Percentiles rank a stretch among this genome's conserved stretches.
Evolutionary conservation across 1,140 invertebrate genomes (phyloP).

Genomic region (Steinernema khuongi): DNA sequence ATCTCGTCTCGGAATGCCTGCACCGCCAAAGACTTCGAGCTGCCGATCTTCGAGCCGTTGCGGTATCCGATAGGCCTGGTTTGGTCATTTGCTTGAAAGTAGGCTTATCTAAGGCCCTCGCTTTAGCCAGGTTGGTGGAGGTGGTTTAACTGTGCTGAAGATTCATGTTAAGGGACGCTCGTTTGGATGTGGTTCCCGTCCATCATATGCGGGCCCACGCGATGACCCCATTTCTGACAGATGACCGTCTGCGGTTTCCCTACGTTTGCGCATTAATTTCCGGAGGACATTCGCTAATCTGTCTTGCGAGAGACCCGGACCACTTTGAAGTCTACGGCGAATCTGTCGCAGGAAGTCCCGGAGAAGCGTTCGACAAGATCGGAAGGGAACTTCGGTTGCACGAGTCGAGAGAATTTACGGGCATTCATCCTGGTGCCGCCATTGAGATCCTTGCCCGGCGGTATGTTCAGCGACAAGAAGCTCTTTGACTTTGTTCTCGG

Average conservation of each 20-base stretch:
- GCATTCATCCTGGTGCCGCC: slow-evolving; percentile 31
- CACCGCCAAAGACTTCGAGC: neutral
- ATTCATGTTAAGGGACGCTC: neutral
- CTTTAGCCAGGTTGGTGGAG: neutral
- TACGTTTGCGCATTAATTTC: slow-evolving; percentile 43
- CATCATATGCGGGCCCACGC: slow-evolving; percentile 1
- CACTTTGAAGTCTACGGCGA: slow-evolving; percentile 37
- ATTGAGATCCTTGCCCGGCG: slow-evolving; percentile 36
- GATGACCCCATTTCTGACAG: slow-evolving; percentile 3
- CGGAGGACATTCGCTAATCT: slow-evolving; percentile 38
- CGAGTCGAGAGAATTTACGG: neutral
- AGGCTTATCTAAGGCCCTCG: neutral
- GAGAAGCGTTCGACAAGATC: slow-evolving; percentile 36
- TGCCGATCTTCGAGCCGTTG: neutral
- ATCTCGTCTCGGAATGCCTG: neutral
- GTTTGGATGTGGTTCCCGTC: neutral
- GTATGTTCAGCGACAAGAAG: slow-evolving; percentile 23
- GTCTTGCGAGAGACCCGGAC: slow-evolving; percentile 21
- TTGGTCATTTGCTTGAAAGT: neutral
- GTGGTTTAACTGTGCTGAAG: neutral
- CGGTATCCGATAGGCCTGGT: neutral
- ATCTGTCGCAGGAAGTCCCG: slow-evolving; percentile 22
- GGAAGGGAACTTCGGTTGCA: slow-evolving; percentile 24
- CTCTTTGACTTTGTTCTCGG: neutral
- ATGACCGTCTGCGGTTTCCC: slow-evolving; percentile 33